Percentiles rank a stretch among this genome's conserved stretches.
Conservation (phyloP, 2,888 invertebrate species). For the Fabriciana adippe region DNA sequence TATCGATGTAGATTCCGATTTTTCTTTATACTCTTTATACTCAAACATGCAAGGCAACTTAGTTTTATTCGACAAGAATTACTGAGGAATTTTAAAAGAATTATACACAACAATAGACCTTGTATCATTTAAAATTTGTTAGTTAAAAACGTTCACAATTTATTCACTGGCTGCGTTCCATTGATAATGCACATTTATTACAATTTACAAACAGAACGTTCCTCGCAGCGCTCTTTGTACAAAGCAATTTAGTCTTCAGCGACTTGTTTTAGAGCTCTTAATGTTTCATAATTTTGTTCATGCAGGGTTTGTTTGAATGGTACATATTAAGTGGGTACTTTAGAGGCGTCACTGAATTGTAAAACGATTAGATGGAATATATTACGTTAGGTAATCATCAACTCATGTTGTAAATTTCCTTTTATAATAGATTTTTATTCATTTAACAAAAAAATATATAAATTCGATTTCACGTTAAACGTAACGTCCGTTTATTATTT, state of each 20-base stretch:
- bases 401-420: constrained; percentile 10
- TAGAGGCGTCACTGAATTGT: constrained; percentile 21
- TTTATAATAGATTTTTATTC: constrained; percentile 2
- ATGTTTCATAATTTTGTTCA: background rate
- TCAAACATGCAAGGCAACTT: background rate
- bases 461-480: background rate
- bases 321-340: constrained; percentile 14
- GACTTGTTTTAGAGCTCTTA: background rate
- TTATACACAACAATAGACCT: background rate
- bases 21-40: background rate
- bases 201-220: constrained; percentile 17
- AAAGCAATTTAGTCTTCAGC: background rate
- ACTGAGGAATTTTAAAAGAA: too few species aligned
- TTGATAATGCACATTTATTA: constrained; percentile 56
- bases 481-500: too few species aligned
- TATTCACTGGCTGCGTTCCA: constrained; percentile 26
- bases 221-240: background rate
- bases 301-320: constrained; percentile 5
- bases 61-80: too few species aligned
- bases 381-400: constrained; percentile 19
- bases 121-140: background rate
- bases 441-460: background rate
- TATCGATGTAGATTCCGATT: background rate
- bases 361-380: constrained; percentile 29
- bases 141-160: background rate